A percentile compares a stretch with the other conserved stretches of the same genome.
Evolutionary conservation across 2,113 vertebrate species (phyloP).

Genomic region (Turnix velox): DNA sequence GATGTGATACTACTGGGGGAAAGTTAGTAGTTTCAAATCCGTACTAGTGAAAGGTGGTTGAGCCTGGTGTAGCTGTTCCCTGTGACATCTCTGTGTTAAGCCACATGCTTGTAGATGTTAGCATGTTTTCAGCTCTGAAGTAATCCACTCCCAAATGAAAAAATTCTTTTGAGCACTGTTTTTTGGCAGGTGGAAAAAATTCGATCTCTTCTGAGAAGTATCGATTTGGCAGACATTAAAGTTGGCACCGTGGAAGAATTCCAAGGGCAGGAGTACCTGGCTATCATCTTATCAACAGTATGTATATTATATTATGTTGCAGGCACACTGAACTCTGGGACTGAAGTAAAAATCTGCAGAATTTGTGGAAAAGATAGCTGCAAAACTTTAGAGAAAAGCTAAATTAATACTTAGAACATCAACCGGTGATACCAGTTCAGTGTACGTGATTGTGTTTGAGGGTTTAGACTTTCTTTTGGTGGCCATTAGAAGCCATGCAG

Average conservation of each 20-base stretch:
- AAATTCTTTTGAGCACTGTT: neutral
- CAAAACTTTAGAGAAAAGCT: neutral
- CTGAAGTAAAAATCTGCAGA: neutral
- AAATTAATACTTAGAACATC: neutral
- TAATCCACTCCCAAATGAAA: neutral
- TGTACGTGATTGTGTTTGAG: neutral
- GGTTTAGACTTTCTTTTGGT: neutral
- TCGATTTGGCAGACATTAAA: constrained; percentile 86
- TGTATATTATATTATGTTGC: neutral
- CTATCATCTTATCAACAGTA: constrained; percentile 89
- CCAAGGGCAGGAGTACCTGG: constrained; percentile 89
- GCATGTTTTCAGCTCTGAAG: neutral
- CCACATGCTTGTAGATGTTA: neutral
- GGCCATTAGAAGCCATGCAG: neutral
- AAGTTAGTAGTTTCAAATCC: neutral
- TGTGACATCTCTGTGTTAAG: neutral
- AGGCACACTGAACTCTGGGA: neutral
- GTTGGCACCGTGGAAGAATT: constrained; percentile 98
- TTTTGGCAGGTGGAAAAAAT: constrained; percentile 88
- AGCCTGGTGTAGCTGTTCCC: neutral
- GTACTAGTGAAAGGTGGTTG: neutral
- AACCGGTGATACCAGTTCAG: neutral
- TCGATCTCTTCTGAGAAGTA: constrained; percentile 79
- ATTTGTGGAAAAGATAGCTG: neutral
- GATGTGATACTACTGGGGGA: neutral